Evolutionary conservation across 2,113 vertebrate species (phyloP).

Genomic region (Caretta caretta): DNA sequence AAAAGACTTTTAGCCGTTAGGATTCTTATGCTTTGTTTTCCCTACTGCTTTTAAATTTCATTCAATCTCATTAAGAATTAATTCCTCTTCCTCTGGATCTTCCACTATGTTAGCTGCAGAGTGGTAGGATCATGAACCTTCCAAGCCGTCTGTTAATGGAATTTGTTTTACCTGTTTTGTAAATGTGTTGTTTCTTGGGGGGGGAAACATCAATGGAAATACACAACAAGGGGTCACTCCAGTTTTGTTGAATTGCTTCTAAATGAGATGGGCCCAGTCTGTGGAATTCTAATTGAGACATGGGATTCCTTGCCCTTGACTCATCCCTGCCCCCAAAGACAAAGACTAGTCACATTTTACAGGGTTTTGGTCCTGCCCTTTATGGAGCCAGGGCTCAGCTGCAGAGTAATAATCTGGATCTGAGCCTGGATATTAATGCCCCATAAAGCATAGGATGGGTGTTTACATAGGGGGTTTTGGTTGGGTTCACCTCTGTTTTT

Average conservation of each 20-base stretch:
- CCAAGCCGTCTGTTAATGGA: accelerated
- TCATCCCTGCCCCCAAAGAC: neutral
- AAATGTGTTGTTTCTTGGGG: neutral
- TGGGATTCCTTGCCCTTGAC: neutral
- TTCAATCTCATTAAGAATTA: neutral
- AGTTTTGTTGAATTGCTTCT: neutral
- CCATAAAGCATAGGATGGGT: neutral
- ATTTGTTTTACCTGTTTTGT: conserved; percentile 43
- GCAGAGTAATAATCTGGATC: neutral
- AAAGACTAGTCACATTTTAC: neutral
- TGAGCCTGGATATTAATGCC: neutral
- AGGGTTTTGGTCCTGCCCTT: accelerated
- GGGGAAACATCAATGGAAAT: conserved; percentile 9
- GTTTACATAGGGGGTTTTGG: neutral
- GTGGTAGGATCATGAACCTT: neutral
- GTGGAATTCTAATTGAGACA: neutral
- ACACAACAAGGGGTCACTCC: neutral
- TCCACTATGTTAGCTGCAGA: accelerated
- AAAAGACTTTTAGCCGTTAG: conserved; percentile 52
- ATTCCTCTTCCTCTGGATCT: neutral
- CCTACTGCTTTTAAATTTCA: conserved; percentile 11
- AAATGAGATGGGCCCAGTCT: neutral
- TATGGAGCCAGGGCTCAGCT: accelerated
- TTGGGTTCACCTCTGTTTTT: neutral
- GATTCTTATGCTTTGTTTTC: conserved; percentile 47